A percentile compares a stretch with the other conserved stretches of the same genome.
phyloP scores from a whole-genome alignment of 2,888 invertebrate species.

The Prosopocoilus inquinatus region DNA sequence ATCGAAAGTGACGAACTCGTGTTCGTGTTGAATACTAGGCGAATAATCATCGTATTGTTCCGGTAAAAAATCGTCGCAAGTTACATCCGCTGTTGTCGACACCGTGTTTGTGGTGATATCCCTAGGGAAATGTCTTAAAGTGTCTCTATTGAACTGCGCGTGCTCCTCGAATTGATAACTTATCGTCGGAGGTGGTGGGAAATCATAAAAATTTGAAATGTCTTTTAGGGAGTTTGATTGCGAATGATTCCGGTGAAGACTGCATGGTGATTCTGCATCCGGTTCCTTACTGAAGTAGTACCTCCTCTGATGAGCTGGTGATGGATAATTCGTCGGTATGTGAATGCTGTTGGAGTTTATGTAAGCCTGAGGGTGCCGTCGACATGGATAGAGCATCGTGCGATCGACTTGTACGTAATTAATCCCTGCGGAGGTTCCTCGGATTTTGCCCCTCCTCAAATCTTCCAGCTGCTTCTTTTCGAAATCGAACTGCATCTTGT shows the following conservation, averaged over 20 bases:
- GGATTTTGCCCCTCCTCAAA: slow-evolving; percentile 55
- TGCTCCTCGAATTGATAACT: slow-evolving; percentile 59
- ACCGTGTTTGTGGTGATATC: slow-evolving; percentile 70
- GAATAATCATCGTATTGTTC: slow-evolving; percentile 56
- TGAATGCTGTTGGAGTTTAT: slow-evolving; percentile 49
- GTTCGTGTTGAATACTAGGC: slow-evolving; percentile 57
- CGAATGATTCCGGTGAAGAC: slow-evolving; percentile 51
- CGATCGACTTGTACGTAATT: slow-evolving; percentile 42
- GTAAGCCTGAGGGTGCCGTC: slow-evolving; percentile 51
- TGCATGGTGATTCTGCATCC: slow-evolving; percentile 52
- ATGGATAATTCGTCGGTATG: slow-evolving; percentile 44
- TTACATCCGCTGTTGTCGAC: slow-evolving; percentile 63
- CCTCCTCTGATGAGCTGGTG: slow-evolving; percentile 57
- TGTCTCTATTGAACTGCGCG: slow-evolving; percentile 41
- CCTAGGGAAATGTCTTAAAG: slow-evolving; percentile 49
- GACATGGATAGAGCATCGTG: slow-evolving; percentile 47
- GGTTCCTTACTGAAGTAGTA: slow-evolving; percentile 65
- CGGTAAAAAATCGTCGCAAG: slow-evolving; percentile 46
- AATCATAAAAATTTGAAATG: slow-evolving; percentile 60
- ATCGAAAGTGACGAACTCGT: slow-evolving; percentile 71
- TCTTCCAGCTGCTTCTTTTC: slow-evolving; percentile 54
- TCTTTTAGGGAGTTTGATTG: slow-evolving; percentile 60
- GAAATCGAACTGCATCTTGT: slow-evolving; percentile 66
- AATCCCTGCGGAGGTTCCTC: slow-evolving; percentile 43
- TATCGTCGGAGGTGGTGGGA: slow-evolving; percentile 65